Percentiles rank a stretch among this genome's conserved stretches.
Conservation (phyloP, 2,888 invertebrate species). For the Papilio protenor region DNA sequence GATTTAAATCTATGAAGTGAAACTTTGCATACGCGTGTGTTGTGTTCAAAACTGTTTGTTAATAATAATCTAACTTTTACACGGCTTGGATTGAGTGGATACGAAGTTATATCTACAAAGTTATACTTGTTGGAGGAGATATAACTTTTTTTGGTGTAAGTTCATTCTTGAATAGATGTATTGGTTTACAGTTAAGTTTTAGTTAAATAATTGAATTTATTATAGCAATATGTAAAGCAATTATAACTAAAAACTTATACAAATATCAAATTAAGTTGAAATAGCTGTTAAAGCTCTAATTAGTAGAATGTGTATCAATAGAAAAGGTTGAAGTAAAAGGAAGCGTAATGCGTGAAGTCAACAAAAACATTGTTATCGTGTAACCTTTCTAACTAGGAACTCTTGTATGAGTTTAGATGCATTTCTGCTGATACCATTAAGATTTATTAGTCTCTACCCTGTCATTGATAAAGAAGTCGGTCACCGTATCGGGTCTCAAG, state of each 20-base stretch:
- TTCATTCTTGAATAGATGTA: slow-evolving; percentile 7
- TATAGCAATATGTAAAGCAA: neutral
- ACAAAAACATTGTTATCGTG: slow-evolving; percentile 47
- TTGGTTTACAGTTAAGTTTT: neutral
- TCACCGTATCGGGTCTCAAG: slow-evolving; percentile 59
- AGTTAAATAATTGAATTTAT: neutral
- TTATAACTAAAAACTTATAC: neutral
- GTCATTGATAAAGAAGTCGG: slow-evolving; percentile 67
- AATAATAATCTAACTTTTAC: slow-evolving; percentile 30
- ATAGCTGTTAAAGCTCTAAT: too few species aligned
- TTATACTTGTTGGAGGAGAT: slow-evolving; percentile 9
- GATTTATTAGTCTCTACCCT: slow-evolving; percentile 66
- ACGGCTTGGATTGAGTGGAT: slow-evolving; percentile 34
- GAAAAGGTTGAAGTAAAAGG: neutral
- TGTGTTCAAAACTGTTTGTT: slow-evolving; percentile 60
- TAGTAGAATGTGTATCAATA: neutral
- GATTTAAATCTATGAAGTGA: slow-evolving; percentile 78
- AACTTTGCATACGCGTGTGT: slow-evolving; percentile 72
- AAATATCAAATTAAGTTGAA: neutral
- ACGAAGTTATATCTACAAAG: slow-evolving; percentile 11
- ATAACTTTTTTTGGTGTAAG: slow-evolving; percentile 38
- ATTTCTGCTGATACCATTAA: slow-evolving; percentile 61
- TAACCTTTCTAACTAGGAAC: slow-evolving; percentile 45
- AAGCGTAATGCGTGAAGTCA: neutral
- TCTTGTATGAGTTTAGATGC: slow-evolving; percentile 33